A percentile compares a stretch with the other conserved stretches of the same genome.
These are phyloP conservation scores for Cotesia glomerata DNA, from an alignment of 1,140 invertebrate species.

Conservation along the genomic window DNA sequence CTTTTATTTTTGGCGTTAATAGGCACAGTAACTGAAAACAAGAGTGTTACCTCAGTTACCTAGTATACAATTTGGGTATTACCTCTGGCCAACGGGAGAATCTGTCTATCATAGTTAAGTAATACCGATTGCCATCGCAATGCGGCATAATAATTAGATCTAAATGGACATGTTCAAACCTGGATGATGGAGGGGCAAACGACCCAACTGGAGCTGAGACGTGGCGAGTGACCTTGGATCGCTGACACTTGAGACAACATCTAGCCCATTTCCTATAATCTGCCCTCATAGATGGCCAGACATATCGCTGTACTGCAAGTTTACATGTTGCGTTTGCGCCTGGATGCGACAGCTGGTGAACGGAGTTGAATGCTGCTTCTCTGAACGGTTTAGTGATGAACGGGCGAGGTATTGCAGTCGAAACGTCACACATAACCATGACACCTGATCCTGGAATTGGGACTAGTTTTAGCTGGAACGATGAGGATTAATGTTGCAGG, in stretches of 20 bases:
- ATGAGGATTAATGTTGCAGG: neutral
- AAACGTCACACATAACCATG: constrained; percentile 29
- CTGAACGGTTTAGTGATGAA: constrained; percentile 38
- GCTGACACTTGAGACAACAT: constrained; percentile 40
- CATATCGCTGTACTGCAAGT: constrained; percentile 50
- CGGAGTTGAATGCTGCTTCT: constrained; percentile 35
- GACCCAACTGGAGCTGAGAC: constrained; percentile 28
- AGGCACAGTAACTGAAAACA: too few relatives aligned
- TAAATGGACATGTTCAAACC: constrained; percentile 11
- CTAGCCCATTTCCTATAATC: constrained; percentile 39
- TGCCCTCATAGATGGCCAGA: constrained; percentile 55
- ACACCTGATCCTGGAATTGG: constrained; percentile 17
- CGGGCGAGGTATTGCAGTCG: constrained; percentile 30
- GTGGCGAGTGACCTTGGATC: constrained; percentile 39
- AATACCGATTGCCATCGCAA: neutral
- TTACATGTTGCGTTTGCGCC: constrained; percentile 36
- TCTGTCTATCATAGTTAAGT: constrained; percentile 4
- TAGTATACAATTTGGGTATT: too few relatives aligned
- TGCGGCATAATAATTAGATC: neutral
- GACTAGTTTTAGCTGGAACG: constrained; percentile 29
- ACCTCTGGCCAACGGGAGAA: constrained; percentile 1
- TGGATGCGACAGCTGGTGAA: constrained; percentile 44
- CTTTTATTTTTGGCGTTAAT: too few relatives aligned
- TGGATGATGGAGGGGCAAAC: constrained; percentile 42
- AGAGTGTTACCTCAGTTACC: too few relatives aligned